Evolutionary conservation across 2,113 vertebrate species (phyloP), one percentile per base, ranked within the genome.

Genomic region (Chaetura pelagica): DNA sequence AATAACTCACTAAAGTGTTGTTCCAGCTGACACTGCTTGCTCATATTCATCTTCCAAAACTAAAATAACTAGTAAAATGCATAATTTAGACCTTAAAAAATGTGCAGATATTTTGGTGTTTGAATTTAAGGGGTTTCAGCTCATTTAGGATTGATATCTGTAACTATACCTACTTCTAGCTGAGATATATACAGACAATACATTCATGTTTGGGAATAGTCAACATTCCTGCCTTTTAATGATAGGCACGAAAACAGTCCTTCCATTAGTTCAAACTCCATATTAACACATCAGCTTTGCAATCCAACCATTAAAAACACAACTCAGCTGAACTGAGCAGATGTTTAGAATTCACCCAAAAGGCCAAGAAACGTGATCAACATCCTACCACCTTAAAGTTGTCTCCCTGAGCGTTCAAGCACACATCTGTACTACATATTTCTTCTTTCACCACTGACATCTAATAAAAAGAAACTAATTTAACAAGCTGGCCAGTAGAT

Each of bases 291-390:
- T 13, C 0, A 1, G 15, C 58, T 94, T 85, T 79, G 62, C 46
- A 61, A 54, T 44, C 51, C 84, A 83, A 84, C 52, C 62, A 82
- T n/a, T 21, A 72, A 81, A 93, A 95, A 69, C 23, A 85, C 32
- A 71, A 46, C 32, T 93, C 63, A 85, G 52, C 55, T 66, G 79
- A 85, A 59, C 84, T 66, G 42, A 2, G 0, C 84, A 90, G 78
- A 91, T 93, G 72, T 94, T 95, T 42, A 63, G 57, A 90, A 62
- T 90, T 40, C 34, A 46, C 26, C 38, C 63, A 95, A 83, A 96
- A 91, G 75, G 54, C 67, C 80, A 77, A 91, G 23, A 55, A 49
- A 79, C 40, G 61, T 44, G 29, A 90, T 85, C 63, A 82, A 19
- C 58, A 73, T 64, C 84, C 52, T 35, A 78, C 15, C 81, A 93